A percentile compares a stretch with the other conserved stretches of the same genome.
Evolutionary conservation across 2,797 vertebrate species (phyloP).

Genomic region (Sarcophilus harrisii): DNA sequence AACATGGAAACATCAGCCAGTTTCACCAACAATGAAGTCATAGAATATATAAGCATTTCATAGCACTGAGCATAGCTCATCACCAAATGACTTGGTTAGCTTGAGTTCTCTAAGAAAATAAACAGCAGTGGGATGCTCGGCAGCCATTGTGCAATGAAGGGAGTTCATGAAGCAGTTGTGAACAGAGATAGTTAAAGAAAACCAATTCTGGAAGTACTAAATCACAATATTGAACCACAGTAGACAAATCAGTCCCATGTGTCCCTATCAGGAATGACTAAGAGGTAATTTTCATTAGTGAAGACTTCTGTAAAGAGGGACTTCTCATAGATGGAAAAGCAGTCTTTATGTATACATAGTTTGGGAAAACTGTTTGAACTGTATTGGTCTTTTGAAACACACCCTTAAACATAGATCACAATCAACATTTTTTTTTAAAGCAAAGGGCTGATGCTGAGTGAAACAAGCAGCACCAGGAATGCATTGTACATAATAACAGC

Average conservation of each 20-base stretch:
- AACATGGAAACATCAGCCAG: accelerated
- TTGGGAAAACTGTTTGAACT: too few species aligned
- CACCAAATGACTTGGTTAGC: not conserved
- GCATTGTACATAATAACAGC: too few species aligned
- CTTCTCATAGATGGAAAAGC: not conserved
- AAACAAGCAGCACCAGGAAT: too few species aligned
- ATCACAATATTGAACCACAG: not conserved
- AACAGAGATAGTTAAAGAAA: not conserved
- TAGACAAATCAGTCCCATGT: not conserved
- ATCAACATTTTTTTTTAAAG: not conserved
- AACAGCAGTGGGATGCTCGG: not conserved
- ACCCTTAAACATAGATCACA: not conserved
- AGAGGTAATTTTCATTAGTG: not conserved
- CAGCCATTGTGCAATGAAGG: not conserved
- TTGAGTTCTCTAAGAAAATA: not conserved
- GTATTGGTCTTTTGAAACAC: not conserved
- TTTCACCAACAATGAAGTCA: accelerated
- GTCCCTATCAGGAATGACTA: not conserved
- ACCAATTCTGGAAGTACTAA: not conserved
- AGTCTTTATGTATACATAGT: not conserved
- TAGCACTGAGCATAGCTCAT: not conserved
- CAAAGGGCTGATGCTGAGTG: not conserved
- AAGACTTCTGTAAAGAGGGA: not conserved
- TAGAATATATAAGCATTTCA: not conserved
- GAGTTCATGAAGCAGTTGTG: not conserved